These are phyloP conservation scores for Ageneiosus marmoratus DNA, from an alignment of 2,113 vertebrate genomes.

Conservation along the genomic window DNA sequence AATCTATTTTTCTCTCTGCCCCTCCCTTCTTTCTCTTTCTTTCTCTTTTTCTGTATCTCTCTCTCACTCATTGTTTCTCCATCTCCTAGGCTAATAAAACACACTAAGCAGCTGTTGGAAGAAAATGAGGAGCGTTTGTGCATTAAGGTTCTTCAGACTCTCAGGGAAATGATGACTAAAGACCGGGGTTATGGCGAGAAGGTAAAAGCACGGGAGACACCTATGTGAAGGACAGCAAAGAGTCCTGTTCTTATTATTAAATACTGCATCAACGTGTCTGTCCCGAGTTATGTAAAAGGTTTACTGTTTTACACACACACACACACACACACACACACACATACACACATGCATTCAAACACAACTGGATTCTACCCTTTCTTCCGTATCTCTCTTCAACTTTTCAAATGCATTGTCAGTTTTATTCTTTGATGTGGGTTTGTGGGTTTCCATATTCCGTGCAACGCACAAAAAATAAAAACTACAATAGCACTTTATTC, in stretches of 20 bases:
- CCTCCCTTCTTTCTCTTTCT: neutral
- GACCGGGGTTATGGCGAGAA: constrained; percentile 96
- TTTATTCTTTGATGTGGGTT: constrained; percentile 25
- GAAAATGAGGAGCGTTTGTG: constrained; percentile 98
- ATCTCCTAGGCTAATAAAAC: constrained; percentile 88
- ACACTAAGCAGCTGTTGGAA: constrained; percentile 95
- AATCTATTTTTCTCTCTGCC: neutral
- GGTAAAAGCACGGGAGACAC: constrained; percentile 68
- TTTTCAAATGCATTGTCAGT: constrained; percentile 7
- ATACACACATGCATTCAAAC: constrained; percentile 1
- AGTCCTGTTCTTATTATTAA: neutral
- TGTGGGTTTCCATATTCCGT: constrained; percentile 27
- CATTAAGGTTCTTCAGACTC: constrained; percentile 96
- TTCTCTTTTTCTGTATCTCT: neutral
- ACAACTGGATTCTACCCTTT: constrained; percentile 19
- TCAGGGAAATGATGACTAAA: constrained; percentile 99
- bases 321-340: neutral
- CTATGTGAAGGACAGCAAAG: constrained; percentile 1
- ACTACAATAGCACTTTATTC: neutral
- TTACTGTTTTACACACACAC: neutral
- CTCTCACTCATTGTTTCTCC: neutral
- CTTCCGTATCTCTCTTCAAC: constrained; percentile 29
- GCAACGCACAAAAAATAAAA: neutral
- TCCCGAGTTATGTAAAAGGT: neutral
- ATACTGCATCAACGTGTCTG: neutral